Evolutionary conservation across 2,797 vertebrate genomes (phyloP).

Genomic region (Rhinatrema bivittatum): DNA sequence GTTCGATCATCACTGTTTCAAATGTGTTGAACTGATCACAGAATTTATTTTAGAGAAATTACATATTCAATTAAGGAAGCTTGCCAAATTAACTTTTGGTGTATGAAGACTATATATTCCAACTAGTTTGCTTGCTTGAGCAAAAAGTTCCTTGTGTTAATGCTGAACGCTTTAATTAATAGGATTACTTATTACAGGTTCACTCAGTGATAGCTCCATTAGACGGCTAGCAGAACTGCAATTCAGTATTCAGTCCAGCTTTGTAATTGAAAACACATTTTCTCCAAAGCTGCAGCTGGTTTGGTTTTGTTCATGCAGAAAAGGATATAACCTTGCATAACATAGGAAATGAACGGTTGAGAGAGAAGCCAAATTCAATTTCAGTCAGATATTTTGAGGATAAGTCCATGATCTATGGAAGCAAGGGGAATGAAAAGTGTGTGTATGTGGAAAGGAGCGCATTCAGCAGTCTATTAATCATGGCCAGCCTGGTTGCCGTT

Average conservation of each 20-base stretch:
- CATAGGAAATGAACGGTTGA: slow-evolving; percentile 79
- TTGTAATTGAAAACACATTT: slow-evolving; percentile 74
- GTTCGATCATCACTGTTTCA: slow-evolving; percentile 2
- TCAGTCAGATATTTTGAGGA: slow-evolving; percentile 75
- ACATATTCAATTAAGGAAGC: slow-evolving; percentile 12
- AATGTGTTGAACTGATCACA: no score
- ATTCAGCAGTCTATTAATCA: slow-evolving; percentile 75
- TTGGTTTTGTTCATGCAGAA: slow-evolving; percentile 76
- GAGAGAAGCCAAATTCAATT: slow-evolving; percentile 81
- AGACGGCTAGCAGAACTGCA: slow-evolving; percentile 52
- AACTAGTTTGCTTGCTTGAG: slow-evolving; percentile 16
- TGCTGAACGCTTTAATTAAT: slow-evolving; percentile 40
- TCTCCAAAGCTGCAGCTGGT: slow-evolving; percentile 70
- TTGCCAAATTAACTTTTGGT: slow-evolving; percentile 16
- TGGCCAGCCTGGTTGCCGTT: slow-evolving; percentile 50
- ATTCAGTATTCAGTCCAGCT: slow-evolving; percentile 59
- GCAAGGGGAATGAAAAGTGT: slow-evolving; percentile 58
- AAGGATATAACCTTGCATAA: slow-evolving; percentile 78
- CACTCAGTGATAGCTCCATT: slow-evolving; percentile 64
- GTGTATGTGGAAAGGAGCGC: slow-evolving; percentile 58
- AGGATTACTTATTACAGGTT: slow-evolving; percentile 44
- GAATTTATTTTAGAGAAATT: no score
- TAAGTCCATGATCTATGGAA: slow-evolving; percentile 69
- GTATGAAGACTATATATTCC: slow-evolving; percentile 10
- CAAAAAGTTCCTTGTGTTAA: slow-evolving; percentile 30